These are phyloP conservation scores for Ferdinandea cuprea DNA, from an alignment of 2,888 invertebrate genomes.

Conservation along the genomic window DNA sequence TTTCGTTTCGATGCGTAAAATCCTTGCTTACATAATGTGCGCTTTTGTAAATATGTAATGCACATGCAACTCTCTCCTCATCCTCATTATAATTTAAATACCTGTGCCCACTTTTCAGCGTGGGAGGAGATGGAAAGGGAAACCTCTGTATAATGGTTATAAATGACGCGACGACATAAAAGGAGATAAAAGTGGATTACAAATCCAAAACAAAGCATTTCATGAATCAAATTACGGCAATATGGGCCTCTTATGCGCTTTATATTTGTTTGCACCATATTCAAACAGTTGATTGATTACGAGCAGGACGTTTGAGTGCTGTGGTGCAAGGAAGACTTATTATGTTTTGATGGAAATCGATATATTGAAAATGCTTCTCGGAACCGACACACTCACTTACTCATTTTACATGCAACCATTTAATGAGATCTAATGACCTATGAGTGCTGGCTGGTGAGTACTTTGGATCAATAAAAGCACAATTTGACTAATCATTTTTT, in stretches of 20 bases:
- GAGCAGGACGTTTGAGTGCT: not conserved
- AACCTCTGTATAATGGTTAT: too few relatives aligned
- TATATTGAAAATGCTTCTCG: not conserved
- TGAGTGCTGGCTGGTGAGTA: too few relatives aligned
- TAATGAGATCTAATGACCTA: slow-evolving; percentile 6
- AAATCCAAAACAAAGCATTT: not conserved
- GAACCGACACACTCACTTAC: too few relatives aligned
- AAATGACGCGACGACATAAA: slow-evolving; percentile 14
- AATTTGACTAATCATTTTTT: slow-evolving; percentile 20
- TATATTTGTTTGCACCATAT: slow-evolving; percentile 28
- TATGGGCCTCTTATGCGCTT: not conserved
- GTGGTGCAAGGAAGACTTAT: not conserved
- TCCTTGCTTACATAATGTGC: too few relatives aligned
- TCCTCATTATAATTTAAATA: too few relatives aligned
- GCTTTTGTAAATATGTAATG: too few relatives aligned
- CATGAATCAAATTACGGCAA: not conserved
- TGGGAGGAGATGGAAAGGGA: too few relatives aligned
- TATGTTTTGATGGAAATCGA: slow-evolving; percentile 34
- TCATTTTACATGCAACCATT: slow-evolving; percentile 1
- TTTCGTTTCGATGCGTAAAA: too few relatives aligned
- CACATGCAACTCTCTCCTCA: too few relatives aligned
- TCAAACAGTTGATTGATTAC: slow-evolving; percentile 25
- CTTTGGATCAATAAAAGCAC: slow-evolving; percentile 36
- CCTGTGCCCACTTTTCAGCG: too few relatives aligned
- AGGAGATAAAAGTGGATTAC: slow-evolving; percentile 7